Evolutionary conservation across 2,888 invertebrate genomes (phyloP).

Genomic region (Nineta flava): DNA sequence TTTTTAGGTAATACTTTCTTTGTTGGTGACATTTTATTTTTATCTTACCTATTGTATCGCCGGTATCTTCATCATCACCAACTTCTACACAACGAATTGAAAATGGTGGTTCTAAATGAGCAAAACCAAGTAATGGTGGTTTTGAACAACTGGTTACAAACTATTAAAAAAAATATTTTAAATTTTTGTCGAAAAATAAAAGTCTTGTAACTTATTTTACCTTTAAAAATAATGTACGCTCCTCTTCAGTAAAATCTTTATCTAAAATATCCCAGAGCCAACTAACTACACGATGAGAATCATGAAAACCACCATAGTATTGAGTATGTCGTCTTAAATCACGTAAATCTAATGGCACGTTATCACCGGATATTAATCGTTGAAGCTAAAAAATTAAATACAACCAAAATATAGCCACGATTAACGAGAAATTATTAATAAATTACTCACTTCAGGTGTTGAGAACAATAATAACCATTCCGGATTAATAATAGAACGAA

Average conservation of each 20-base stretch:
- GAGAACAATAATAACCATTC: constrained; percentile 93
- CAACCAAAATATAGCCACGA: background rate
- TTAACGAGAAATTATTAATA: background rate
- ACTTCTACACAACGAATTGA: constrained; percentile 98
- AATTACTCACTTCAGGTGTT: constrained; percentile 61
- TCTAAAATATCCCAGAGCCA: constrained; percentile 99
- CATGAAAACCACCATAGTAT: constrained; percentile 99
- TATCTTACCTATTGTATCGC: constrained; percentile 57
- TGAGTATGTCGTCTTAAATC: constrained; percentile 85
- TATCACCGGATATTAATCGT: constrained; percentile 90
- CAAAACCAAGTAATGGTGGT: constrained; percentile 89
- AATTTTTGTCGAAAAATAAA: background rate
- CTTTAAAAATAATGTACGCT: constrained; percentile 88
- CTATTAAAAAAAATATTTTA: background rate
- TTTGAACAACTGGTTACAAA: constrained; percentile 84
- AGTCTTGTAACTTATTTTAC: constrained; percentile 27
- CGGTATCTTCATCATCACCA: constrained; percentile 90
- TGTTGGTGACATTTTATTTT: background rate
- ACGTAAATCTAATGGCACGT: constrained; percentile 76
- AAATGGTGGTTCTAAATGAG: constrained; percentile 92
- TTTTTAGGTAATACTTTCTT: background rate
- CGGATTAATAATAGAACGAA: constrained; percentile 84
- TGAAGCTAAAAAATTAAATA: constrained; percentile 48
- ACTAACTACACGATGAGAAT: constrained; percentile 89
- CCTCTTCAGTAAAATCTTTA: constrained; percentile 83